Base-by-base conservation (phyloP, 2,797 vertebrate species). In the Silurus aristotelis region DNA sequence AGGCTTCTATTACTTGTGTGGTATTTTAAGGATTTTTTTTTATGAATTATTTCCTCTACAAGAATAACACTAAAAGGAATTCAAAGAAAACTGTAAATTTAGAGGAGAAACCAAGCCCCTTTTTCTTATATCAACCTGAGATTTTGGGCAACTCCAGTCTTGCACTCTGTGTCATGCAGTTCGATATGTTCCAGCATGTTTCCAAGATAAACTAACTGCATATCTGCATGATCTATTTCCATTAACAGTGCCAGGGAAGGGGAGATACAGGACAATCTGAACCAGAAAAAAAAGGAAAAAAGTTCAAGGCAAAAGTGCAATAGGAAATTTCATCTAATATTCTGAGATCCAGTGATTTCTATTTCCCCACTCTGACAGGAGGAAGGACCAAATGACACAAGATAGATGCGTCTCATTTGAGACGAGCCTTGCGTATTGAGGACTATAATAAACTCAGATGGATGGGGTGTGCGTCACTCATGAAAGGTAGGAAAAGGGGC, bases 341-440 rank as follows among this genome's bases (percentile, higher is more conserved):
- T 84, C 85, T 31, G 73, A 85, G 86, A 85, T 86, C 83, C 76
- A 66, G 72, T 67, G 87, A 83, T 88, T 82, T 87, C 73, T 79
- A 79, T 89, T 83, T 88, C 82, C 71, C 71, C 64, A 52, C 82
- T 87, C 86, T 82, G 86, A 89, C 85, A 90, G 87, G 81, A 81
- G 82, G 85, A 81, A 77, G 70, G 77, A 72, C 68, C 60, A 66
- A 83, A 85, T 88, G 88, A 89, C 89, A 90, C 87, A 89, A 89
- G 90, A 90, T 88, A 89, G 90, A 90, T 89, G 88, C 12, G 70
- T 87, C 87, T 91, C 90, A 89, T 91, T 86, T 89, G 79, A 83
- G 85, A 88, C 25, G 86, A 88, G 84, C 79, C 83, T 68, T 87
- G 89, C 87, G 89, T 89, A 91, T 88, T 89, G 80, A 91, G 83